Evolutionary conservation across 2,888 invertebrate species (phyloP).

Genomic region (Alcis repandata): DNA sequence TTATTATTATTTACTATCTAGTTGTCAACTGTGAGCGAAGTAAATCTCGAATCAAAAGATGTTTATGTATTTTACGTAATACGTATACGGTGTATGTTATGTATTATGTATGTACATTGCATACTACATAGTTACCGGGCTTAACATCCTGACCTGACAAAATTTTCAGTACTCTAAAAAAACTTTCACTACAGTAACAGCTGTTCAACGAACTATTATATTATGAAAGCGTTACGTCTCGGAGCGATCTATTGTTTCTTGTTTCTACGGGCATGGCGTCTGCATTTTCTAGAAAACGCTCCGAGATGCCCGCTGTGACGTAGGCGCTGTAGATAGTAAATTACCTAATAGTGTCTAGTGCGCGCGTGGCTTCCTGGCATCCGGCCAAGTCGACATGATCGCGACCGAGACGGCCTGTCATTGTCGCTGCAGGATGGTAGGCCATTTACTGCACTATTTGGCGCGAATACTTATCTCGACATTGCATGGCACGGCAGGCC

Average conservation of each 20-base stretch:
- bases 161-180: neutral
- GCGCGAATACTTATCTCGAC: slow-evolving; percentile 52
- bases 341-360: slow-evolving; percentile 27
- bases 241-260: slow-evolving; percentile 2
- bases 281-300: slow-evolving; percentile 55
- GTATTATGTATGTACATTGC: neutral
- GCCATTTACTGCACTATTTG: slow-evolving; percentile 58
- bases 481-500: slow-evolving; percentile 50
- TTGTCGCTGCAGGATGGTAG: slow-evolving; percentile 60
- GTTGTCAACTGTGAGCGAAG: too few relatives aligned
- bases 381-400: slow-evolving; percentile 56
- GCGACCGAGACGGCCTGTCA: slow-evolving; percentile 67
- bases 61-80: neutral
- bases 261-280: slow-evolving; percentile 58
- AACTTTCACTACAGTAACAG: slow-evolving; percentile 8
- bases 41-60: neutral
- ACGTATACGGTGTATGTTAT: neutral
- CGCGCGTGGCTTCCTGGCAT: slow-evolving; percentile 68
- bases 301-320: slow-evolving; percentile 43
- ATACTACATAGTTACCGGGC: neutral
- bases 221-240: neutral
- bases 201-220: slow-evolving; percentile 3
- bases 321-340: slow-evolving; percentile 29
- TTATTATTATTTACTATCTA: too few relatives aligned
- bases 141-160: neutral